phyloP scores from a whole-genome alignment of 2,113 vertebrate species.

The Argyrosomus japonicus region DNA sequence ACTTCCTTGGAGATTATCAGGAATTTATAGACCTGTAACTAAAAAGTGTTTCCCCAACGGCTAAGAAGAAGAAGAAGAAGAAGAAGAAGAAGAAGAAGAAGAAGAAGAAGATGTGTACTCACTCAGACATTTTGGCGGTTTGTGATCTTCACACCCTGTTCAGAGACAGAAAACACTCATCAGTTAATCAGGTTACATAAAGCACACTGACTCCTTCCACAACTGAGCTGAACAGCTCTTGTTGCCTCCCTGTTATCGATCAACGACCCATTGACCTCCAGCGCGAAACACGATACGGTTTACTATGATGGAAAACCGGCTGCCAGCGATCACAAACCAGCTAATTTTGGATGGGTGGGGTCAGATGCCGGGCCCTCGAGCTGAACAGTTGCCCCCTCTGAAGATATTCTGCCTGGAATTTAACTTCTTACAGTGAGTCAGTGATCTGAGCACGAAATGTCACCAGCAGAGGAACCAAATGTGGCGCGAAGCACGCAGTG shows the following conservation, averaged over 20 bases:
- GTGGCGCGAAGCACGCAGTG: conserved; percentile 17
- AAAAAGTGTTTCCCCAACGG: not conserved
- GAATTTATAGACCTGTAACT: not conserved
- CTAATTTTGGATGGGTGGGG: conserved; percentile 62
- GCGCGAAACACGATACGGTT: conserved; percentile 20
- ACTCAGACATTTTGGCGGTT: conserved; percentile 82
- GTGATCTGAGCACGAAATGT: conserved; percentile 20
- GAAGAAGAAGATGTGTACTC: conserved; percentile 54
- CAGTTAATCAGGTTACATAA: not conserved
- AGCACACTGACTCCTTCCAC: conserved; percentile 1
- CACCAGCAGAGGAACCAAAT: conserved; percentile 30
- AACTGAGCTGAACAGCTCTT: not conserved
- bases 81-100: no score
- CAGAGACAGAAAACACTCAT: conserved; percentile 48
- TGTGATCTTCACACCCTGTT: conserved; percentile 68
- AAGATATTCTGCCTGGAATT: conserved; percentile 44
- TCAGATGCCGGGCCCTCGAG: not conserved
- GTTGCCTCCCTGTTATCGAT: conserved; percentile 29
- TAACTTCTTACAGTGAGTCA: conserved; percentile 14
- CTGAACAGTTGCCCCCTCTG: conserved; percentile 28
- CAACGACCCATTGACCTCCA: conserved; percentile 28
- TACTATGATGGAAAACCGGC: conserved; percentile 7
- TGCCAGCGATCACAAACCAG: conserved; percentile 37
- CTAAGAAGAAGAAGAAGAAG: no score
- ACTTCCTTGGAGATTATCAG: not conserved